Conservation (phyloP, 2,113 vertebrate species). For the Pao palembangensis region DNA sequence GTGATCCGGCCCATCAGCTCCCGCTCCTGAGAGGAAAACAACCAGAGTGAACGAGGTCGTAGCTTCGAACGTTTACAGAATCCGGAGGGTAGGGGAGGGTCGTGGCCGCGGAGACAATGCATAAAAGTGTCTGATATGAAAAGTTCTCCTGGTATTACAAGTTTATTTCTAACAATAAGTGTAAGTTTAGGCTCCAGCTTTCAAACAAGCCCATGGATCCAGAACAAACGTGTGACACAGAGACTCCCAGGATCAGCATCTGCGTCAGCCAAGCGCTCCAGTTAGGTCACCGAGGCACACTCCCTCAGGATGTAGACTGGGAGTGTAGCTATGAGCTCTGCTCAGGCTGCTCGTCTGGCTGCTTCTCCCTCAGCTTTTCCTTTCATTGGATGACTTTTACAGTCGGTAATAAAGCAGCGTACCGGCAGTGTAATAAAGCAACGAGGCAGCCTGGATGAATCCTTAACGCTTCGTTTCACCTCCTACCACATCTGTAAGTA, state of each 20-base stretch:
- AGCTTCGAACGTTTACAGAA: no score
- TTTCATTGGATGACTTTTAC: conserved; percentile 14
- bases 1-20: conserved; percentile 86
- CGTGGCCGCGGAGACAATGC: no score
- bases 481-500: not conserved
- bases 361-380: conserved; percentile 11
- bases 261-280: no score
- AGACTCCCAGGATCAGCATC: no score
- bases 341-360: no score
- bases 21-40: conserved; percentile 71
- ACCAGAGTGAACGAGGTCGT: no score
- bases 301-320: not conserved
- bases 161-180: no score
- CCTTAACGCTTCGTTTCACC: conserved; percentile 25
- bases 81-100: not conserved
- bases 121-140: not conserved
- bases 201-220: no score
- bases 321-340: no score
- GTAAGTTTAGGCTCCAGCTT: no score
- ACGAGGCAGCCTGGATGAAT: conserved; percentile 4
- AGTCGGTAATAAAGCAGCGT: conserved; percentile 26
- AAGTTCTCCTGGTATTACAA: no score
- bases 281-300: not conserved
- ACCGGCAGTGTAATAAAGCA: conserved; percentile 3
- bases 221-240: no score